These are phyloP conservation scores for Zeuzera pyrina DNA, from an alignment of 2,888 invertebrate species.

Conservation along the genomic window DNA sequence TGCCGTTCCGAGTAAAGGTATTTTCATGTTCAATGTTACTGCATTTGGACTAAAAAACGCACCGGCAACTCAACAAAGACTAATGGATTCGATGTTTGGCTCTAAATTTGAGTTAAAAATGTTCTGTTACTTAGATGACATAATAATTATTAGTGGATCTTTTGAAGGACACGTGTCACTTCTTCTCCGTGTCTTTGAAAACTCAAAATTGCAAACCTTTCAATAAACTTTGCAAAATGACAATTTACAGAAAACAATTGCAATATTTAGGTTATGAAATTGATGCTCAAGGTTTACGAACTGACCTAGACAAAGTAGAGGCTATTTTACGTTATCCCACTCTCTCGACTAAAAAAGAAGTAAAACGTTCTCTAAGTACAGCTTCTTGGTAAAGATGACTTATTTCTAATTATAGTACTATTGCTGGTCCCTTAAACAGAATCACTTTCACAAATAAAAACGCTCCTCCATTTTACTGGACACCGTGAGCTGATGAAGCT, in stretches of 20 bases:
- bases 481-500: conserved; percentile 15
- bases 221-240: conserved; percentile 18
- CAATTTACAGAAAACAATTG: conserved; percentile 14
- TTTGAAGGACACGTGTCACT: conserved; percentile 15
- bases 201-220: conserved; percentile 15
- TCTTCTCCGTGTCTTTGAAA: conserved; percentile 12
- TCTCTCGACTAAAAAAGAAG: conserved; percentile 17
- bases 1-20: conserved; percentile 15
- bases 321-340: conserved; percentile 17
- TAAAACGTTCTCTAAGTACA: conserved; percentile 17
- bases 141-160: conserved; percentile 12
- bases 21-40: conserved; percentile 11
- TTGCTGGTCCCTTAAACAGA: conserved; percentile 18
- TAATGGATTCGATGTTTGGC: conserved; percentile 6
- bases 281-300: conserved; percentile 15
- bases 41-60: conserved; percentile 15
- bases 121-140: conserved; percentile 18
- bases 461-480: conserved; percentile 18
- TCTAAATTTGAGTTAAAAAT: conserved; percentile 13
- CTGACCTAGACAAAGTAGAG: conserved; percentile 17
- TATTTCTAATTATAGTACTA: conserved; percentile 16
- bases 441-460: conserved; percentile 16
- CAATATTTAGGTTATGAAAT: conserved; percentile 17
- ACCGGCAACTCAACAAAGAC: conserved; percentile 4
- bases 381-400: conserved; percentile 21